Percentiles rank a stretch among this genome's conserved stretches.
Evolutionary conservation across 1,140 invertebrate genomes (phyloP).

Genomic region (Drosophila prosaltans): DNA sequence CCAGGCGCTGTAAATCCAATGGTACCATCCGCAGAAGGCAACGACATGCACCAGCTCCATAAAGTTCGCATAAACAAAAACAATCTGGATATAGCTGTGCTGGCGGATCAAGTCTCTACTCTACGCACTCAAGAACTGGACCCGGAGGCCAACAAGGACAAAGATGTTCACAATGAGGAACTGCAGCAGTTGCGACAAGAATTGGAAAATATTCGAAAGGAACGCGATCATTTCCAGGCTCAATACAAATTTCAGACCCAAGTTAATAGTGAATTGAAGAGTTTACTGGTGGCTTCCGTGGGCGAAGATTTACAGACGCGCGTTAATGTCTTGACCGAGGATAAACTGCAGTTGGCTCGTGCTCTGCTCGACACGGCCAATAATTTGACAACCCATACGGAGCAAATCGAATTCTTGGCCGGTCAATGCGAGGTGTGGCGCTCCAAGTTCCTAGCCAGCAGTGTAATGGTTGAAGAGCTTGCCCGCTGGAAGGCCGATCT

Average conservation of each 20-base stretch:
- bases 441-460: slow-evolving; percentile 97
- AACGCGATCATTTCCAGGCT: slow-evolving; percentile 87
- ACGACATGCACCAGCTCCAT: not conserved
- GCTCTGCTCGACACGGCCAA: slow-evolving; percentile 93
- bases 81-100: slow-evolving; percentile 88
- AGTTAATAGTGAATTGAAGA: slow-evolving; percentile 97
- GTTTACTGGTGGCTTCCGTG: slow-evolving; percentile 95
- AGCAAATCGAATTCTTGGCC: slow-evolving; percentile 95
- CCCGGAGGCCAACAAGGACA: slow-evolving; percentile 25
- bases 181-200: slow-evolving; percentile 61
- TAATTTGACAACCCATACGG: slow-evolving; percentile 93
- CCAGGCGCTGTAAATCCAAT: slow-evolving; percentile 92
- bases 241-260: slow-evolving; percentile 89
- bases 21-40: slow-evolving; percentile 79
- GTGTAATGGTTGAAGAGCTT: slow-evolving; percentile 95
- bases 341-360: slow-evolving; percentile 93
- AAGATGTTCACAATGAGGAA: slow-evolving; percentile 30
- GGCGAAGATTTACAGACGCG: slow-evolving; percentile 95
- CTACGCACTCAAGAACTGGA: slow-evolving; percentile 85
- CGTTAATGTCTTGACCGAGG: slow-evolving; percentile 94
- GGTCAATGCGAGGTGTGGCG: slow-evolving; percentile 98
- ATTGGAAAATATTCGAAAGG: slow-evolving; percentile 84
- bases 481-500: slow-evolving; percentile 92
- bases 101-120: slow-evolving; percentile 88
- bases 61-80: slow-evolving; percentile 83